phyloP scores from a whole-genome alignment of 2,113 vertebrate species.

The Procapra przewalskii region DNA sequence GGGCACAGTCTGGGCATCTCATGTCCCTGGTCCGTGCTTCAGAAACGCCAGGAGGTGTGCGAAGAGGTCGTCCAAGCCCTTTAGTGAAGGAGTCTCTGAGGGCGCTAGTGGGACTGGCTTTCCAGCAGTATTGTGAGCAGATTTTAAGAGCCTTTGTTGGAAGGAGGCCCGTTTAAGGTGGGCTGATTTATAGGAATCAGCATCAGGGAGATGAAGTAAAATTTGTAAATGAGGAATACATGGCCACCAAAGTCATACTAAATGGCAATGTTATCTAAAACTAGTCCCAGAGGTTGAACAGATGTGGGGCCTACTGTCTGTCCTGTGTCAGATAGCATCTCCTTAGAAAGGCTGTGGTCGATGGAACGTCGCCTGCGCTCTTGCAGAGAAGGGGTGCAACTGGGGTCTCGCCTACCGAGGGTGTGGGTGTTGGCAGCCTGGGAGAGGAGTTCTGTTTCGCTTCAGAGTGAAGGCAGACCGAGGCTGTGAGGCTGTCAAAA shows the following conservation, averaged over 20 bases:
- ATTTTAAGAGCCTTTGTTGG: neutral
- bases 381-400: neutral
- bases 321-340: neutral
- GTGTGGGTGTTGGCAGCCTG: neutral
- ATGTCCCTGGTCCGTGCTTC: neutral
- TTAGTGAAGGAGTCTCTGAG: neutral
- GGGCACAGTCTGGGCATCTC: neutral
- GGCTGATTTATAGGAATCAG: neutral
- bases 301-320: neutral
- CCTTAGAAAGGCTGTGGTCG: neutral
- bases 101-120: neutral
- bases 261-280: neutral
- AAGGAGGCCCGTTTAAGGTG: neutral
- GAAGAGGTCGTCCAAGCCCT: neutral
- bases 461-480: neutral
- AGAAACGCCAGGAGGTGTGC: neutral
- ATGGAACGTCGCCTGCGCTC: accelerated
- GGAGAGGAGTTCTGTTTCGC: neutral
- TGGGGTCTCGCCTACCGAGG: neutral
- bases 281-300: neutral
- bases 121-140: neutral
- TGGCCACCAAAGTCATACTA: neutral
- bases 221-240: neutral
- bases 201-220: neutral
- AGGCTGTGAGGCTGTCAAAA: neutral